Evolutionary conservation across 2,113 vertebrate genomes (phyloP).

Genomic region (Mus musculus): DNA sequence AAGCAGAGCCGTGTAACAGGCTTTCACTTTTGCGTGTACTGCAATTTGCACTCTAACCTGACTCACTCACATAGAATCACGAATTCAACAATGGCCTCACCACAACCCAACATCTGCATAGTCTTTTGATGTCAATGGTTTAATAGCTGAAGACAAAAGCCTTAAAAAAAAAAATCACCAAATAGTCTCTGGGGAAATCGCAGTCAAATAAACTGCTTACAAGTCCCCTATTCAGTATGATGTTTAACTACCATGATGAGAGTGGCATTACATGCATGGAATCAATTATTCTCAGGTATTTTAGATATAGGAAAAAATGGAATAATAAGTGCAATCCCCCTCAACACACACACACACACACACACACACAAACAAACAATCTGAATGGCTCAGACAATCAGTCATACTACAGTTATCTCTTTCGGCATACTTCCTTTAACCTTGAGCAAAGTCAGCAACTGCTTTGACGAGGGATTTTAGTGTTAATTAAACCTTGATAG

Average conservation of each 20-base stretch:
- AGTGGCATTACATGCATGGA: constrained; percentile 42
- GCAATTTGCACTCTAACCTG: constrained; percentile 22
- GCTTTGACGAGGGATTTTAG: constrained; percentile 10
- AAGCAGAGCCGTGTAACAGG: constrained; percentile 29
- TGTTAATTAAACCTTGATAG: constrained; percentile 35
- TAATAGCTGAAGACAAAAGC: constrained; percentile 17
- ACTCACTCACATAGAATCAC: not conserved
- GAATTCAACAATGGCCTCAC: not conserved
- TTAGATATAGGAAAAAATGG: constrained; percentile 58
- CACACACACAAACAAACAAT: constrained; percentile 2
- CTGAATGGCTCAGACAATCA: constrained; percentile 51
- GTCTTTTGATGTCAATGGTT: constrained; percentile 25
- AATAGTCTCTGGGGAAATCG: constrained; percentile 42
- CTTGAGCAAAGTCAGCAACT: constrained; percentile 69
- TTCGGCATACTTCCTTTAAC: constrained; percentile 76
- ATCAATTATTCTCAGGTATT: constrained; percentile 71
- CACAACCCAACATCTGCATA: not conserved
- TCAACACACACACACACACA: too few relatives aligned
- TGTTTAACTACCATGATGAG: constrained; percentile 32
- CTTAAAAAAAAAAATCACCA: constrained; percentile 21
- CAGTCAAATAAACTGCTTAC: constrained; percentile 35
- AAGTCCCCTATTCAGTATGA: constrained; percentile 28
- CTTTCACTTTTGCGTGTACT: constrained; percentile 75
- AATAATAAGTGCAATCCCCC: constrained; percentile 51
- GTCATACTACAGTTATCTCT: constrained; percentile 68